Evolutionary conservation across 2,797 vertebrate genomes (phyloP).

Genomic region (Falco novaeseelandiae): DNA sequence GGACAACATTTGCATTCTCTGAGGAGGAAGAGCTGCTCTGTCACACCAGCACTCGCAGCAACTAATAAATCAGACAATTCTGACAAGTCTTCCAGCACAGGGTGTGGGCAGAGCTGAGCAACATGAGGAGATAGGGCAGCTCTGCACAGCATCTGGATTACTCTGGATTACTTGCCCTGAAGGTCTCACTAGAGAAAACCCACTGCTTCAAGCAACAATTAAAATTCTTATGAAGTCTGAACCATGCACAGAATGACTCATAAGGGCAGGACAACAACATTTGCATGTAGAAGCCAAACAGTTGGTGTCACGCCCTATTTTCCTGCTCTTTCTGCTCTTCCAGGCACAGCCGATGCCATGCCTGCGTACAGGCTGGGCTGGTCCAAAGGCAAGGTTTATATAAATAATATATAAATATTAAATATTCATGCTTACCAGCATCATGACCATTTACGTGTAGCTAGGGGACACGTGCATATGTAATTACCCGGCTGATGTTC

Average conservation of each 20-base stretch:
- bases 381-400: background rate
- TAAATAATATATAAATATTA: too few species aligned
- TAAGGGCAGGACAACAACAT: slow-evolving; percentile 13
- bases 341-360: background rate
- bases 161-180: slow-evolving; percentile 23
- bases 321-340: background rate
- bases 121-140: background rate
- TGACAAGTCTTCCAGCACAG: background rate
- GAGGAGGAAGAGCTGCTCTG: background rate
- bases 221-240: slow-evolving; percentile 53
- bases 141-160: slow-evolving; percentile 21
- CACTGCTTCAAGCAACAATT: slow-evolving; percentile 42
- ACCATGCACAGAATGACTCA: slow-evolving; percentile 17
- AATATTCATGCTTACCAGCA: background rate
- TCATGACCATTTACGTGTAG: background rate
- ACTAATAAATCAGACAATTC: background rate
- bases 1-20: background rate
- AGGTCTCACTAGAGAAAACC: slow-evolving; percentile 49
- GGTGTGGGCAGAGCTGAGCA: background rate
- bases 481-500: background rate
- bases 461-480: background rate
- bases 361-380: background rate
- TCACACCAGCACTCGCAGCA: background rate
- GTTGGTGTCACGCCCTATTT: background rate
- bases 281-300: slow-evolving; percentile 31